phyloP scores from a whole-genome alignment of 2,797 vertebrate genomes.

The Lophius americanus region DNA sequence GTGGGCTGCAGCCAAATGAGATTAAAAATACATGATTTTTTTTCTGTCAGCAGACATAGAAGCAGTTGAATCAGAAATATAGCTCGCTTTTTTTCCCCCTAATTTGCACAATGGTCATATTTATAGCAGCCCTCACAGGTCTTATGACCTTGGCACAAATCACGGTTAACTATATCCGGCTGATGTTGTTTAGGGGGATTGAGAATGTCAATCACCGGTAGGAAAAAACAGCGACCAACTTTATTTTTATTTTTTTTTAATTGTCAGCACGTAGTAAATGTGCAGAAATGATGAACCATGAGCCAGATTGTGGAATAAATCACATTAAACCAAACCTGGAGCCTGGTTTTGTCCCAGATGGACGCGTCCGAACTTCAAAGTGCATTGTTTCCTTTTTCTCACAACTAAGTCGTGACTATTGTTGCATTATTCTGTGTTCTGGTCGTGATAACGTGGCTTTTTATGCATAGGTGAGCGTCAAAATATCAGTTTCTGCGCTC shows the following conservation, averaged over 20 bases:
- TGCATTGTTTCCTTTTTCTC: constrained; percentile 18
- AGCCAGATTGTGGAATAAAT: not conserved
- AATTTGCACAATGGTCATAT: not conserved
- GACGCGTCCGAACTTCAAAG: constrained; percentile 28
- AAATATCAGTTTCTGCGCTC: not conserved
- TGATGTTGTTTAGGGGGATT: no score
- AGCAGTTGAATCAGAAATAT: not conserved
- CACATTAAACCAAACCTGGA: constrained; percentile 19
- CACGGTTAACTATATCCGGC: not conserved
- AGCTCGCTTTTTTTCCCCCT: not conserved
- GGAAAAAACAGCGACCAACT: not conserved
- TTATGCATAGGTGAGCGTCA: no score
- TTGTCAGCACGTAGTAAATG: not conserved
- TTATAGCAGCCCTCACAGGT: not conserved
- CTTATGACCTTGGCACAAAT: not conserved
- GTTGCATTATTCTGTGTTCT: not conserved
- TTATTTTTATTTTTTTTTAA: not conserved
- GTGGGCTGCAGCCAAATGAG: not conserved
- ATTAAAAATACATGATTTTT: not conserved
- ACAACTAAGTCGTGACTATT: constrained; percentile 12
- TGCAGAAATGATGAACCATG: not conserved
- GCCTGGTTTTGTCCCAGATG: constrained; percentile 42
- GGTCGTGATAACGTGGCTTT: no score
- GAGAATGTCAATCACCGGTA: not conserved
- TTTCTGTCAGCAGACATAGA: not conserved